Percentiles rank a stretch among this genome's conserved stretches.
phyloP scores from a whole-genome alignment of 2,797 vertebrate species.

The Eremophila alpestris region DNA sequence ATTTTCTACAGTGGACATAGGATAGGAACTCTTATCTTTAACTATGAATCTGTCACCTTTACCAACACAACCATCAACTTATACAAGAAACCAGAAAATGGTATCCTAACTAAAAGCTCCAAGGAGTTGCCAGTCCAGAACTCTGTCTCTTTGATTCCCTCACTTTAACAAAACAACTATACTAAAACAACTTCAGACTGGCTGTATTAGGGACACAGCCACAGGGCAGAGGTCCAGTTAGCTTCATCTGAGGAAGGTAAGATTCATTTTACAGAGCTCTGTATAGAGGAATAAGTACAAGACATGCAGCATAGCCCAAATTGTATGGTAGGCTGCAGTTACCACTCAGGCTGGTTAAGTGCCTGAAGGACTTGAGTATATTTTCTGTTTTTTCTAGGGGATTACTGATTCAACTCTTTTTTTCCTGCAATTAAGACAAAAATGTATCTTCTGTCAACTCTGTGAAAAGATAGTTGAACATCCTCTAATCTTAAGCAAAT shows the following conservation, averaged over 20 bases:
- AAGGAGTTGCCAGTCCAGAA: not conserved
- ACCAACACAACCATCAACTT: not conserved
- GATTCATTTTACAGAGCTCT: not conserved
- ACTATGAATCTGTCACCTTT: not conserved
- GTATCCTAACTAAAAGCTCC: not conserved
- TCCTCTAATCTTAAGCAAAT: conserved; percentile 35
- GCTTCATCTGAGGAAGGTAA: not conserved
- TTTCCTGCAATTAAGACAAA: not conserved
- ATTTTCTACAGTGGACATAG: not conserved
- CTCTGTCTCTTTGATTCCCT: not conserved
- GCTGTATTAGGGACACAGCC: conserved; percentile 10
- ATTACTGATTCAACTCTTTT: not conserved
- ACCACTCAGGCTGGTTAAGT: not conserved
- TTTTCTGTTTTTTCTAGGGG: not conserved
- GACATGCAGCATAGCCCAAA: not conserved
- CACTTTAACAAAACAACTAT: not conserved
- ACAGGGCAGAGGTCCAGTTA: conserved; percentile 25
- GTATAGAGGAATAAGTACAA: not conserved
- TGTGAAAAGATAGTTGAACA: not conserved
- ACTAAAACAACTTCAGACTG: not conserved
- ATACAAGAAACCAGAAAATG: not conserved
- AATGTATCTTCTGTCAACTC: not conserved
- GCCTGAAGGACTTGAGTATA: not conserved
- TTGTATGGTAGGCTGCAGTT: not conserved
- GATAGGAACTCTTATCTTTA: not conserved